Conservation (phyloP, 2,888 invertebrate genomes). For the Oxyscelio sp. region DNA sequence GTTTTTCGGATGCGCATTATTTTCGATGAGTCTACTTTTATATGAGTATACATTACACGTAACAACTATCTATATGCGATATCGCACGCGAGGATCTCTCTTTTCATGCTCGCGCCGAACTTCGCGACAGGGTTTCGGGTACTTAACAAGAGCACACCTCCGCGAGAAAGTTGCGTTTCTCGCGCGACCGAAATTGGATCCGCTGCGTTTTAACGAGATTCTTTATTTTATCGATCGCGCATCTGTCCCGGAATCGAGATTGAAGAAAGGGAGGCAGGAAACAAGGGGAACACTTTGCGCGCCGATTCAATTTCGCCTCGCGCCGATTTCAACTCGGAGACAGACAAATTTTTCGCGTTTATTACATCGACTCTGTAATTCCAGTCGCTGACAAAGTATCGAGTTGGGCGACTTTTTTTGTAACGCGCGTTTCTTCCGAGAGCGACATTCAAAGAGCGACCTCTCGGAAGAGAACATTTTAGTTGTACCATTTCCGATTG, state of each 20-base stretch:
- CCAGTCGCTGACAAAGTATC: neutral
- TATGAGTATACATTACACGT: slow-evolving; percentile 67
- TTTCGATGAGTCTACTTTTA: slow-evolving; percentile 85
- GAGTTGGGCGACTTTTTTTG: no score
- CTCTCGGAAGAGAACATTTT: no score
- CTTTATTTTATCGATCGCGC: slow-evolving; percentile 54
- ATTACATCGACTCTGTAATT: no score
- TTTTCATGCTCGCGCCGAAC: slow-evolving; percentile 18
- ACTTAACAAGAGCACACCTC: slow-evolving; percentile 43
- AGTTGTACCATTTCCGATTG: no score
- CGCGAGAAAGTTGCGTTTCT: no score
- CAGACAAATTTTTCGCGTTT: neutral
- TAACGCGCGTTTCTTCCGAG: no score
- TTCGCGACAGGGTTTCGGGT: slow-evolving; percentile 50
- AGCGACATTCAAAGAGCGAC: no score
- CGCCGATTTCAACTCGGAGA: neutral
- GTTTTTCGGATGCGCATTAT: slow-evolving; percentile 84
- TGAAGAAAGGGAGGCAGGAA: slow-evolving; percentile 42
- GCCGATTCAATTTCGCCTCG: slow-evolving; percentile 36
- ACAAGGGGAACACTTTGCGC: slow-evolving; percentile 16
- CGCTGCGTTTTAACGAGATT: slow-evolving; percentile 39
- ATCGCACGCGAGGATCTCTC: slow-evolving; percentile 24
- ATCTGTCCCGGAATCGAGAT: neutral
- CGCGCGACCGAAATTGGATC: slow-evolving; percentile 46
- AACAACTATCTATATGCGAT: slow-evolving; percentile 42